A percentile compares a stretch with the other conserved stretches of the same genome.
Evolutionary conservation across 2,888 invertebrate genomes (phyloP).

Genomic region (Rhyacophila evoluta): DNA sequence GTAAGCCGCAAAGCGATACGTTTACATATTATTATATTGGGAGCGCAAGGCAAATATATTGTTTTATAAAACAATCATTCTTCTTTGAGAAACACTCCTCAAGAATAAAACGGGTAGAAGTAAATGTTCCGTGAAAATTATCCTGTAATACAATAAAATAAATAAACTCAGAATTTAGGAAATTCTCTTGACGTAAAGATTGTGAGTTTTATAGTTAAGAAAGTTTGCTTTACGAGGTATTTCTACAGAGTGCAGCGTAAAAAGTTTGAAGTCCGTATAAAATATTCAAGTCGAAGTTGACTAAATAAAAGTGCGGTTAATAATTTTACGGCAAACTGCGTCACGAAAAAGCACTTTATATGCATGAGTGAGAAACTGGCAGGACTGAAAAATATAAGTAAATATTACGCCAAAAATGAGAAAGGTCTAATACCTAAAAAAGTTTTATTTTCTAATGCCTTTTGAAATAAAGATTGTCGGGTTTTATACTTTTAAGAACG

Average conservation of each 20-base stretch:
- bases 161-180: not conserved
- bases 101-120: not conserved
- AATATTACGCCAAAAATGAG: not conserved
- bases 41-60: no score
- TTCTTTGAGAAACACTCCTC: not conserved
- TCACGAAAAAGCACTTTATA: not conserved
- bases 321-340: not conserved
- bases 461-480: not conserved
- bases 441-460: not conserved
- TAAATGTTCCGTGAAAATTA: not conserved
- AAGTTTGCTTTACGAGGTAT: constrained; percentile 4
- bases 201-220: not conserved
- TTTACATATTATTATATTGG: no score
- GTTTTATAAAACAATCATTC: not conserved
- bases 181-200: not conserved
- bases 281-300: not conserved
- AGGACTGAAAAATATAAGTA: not conserved
- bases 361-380: not conserved
- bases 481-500: not conserved
- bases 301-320: constrained; percentile 10
- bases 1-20: no score
- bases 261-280: not conserved
- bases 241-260: not conserved
- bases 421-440: not conserved
- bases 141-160: not conserved